These are phyloP conservation scores for Dusona sp. DNA, from an alignment of 2,888 invertebrate genomes.

Conservation along the genomic window DNA sequence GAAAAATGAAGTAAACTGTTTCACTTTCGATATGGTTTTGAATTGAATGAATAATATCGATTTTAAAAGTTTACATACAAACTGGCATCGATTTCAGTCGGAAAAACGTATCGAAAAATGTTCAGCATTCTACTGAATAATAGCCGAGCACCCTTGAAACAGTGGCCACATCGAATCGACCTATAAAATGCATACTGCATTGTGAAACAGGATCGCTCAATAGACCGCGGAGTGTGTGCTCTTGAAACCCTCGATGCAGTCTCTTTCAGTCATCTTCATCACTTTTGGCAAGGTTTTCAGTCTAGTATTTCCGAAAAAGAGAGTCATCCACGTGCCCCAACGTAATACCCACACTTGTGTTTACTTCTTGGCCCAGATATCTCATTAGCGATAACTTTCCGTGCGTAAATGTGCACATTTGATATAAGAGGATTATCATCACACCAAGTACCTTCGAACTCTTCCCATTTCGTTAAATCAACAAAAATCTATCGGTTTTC, in stretches of 20 bases:
- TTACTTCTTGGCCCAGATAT: constrained; percentile 67
- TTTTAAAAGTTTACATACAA: background rate
- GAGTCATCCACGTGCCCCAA: constrained; percentile 46
- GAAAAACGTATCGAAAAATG: background rate
- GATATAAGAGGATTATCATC: background rate
- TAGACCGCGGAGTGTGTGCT: background rate
- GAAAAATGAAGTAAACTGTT: background rate
- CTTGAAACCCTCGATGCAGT: background rate
- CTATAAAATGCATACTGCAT: constrained; percentile 3
- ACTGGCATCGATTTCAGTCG: background rate
- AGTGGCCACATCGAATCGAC: constrained; percentile 5
- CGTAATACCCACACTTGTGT: constrained; percentile 48
- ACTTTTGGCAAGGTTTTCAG: constrained; percentile 47
- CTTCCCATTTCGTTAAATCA: background rate
- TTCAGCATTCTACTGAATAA: background rate
- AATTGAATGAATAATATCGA: background rate
- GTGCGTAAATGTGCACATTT: background rate
- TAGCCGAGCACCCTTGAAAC: background rate
- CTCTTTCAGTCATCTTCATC: constrained; percentile 24
- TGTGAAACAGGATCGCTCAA: constrained; percentile 17
- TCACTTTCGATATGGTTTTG: background rate
- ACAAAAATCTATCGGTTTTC: background rate
- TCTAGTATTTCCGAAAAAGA: constrained; percentile 12
- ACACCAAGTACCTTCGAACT: background rate
- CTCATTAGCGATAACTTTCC: constrained; percentile 57